Evolutionary conservation across 2,888 invertebrate genomes (phyloP), one percentile per base, ranked within the genome.

Genomic region (Stegophylla sp.): DNA sequence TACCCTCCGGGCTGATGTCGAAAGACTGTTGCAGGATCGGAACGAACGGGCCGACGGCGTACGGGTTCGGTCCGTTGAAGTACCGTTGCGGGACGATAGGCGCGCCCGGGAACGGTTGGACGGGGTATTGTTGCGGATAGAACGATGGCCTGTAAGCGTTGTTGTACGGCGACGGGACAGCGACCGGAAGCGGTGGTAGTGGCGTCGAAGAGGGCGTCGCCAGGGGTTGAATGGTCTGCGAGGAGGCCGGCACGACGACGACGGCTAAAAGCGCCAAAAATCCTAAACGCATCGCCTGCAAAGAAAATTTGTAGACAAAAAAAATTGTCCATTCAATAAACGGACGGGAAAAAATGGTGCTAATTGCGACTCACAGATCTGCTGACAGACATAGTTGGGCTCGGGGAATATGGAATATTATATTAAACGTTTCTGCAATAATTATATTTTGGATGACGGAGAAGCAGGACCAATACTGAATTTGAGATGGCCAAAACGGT

Each of bases 1-100:
- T 85, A 72, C 85, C 85, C 56, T 85, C 84, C 13, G 85, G 85
- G 82, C 85, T 85, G 82, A 85, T 83, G 82, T 85, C 85, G 76
- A 84, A 85, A 81, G 84, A 83, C 74, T 85, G 85, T 34, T 84
- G 84, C 63, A 85, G 81, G 82, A 86, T 86, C 48, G 85, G 85
- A 17, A 85, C 84, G 82, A 85, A 85, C 20, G 83, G 83, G 63
- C 84, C 84, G 10, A 84, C 84, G 10, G 84, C 82, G 72, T 82
- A 73, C 64, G 82, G 64, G n/a, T 74, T 73, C n/a, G 77, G 76
- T 1, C 51, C 64, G 34, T 74, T 63, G 53, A 73, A 82, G 20
- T 56, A 75, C 73, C 53, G 81, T 28, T 48, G 81, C 56, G 82
- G 10, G 23, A 53, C 34, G 34, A 20, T 53, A 7, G 20, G 71